Percentiles rank a stretch among this genome's conserved stretches.
These are phyloP conservation scores for Spodoptera exigua DNA, from an alignment of 2,888 invertebrate genomes.

Conservation along the genomic window DNA sequence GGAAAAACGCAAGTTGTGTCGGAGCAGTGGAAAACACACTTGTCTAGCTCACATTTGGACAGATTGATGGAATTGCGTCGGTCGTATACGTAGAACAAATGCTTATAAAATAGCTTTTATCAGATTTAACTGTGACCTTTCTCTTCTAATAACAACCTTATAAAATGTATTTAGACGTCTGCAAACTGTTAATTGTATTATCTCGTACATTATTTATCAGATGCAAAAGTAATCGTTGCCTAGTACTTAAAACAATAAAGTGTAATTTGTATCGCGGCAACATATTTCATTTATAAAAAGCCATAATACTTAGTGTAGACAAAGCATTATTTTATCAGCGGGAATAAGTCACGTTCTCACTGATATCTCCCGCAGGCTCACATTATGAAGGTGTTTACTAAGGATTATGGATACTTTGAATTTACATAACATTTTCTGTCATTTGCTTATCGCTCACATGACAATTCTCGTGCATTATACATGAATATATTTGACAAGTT, in stretches of 20 bases:
- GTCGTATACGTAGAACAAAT: slow-evolving; percentile 76
- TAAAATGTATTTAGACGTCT: slow-evolving; percentile 51
- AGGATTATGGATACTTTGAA: slow-evolving; percentile 83
- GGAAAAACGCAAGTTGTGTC: slow-evolving; percentile 42
- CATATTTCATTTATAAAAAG: slow-evolving; percentile 56
- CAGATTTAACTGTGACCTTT: slow-evolving; percentile 74
- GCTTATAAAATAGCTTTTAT: slow-evolving; percentile 79
- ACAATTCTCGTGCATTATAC: slow-evolving; percentile 85
- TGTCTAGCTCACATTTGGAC: slow-evolving; percentile 73
- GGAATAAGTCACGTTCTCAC: slow-evolving; percentile 80
- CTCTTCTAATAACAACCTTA: slow-evolving; percentile 64
- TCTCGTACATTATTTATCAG: slow-evolving; percentile 16
- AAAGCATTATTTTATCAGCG: slow-evolving; percentile 76
- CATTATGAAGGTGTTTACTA: slow-evolving; percentile 81
- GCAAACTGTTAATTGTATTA: slow-evolving; percentile 46
- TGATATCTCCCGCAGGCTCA: slow-evolving; percentile 76
- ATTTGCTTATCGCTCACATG: slow-evolving; percentile 88
- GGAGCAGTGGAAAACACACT: slow-evolving; percentile 70
- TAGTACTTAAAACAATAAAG: slow-evolving; percentile 22
- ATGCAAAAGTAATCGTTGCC: slow-evolving; percentile 15
- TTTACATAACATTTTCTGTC: slow-evolving; percentile 88
- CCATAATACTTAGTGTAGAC: slow-evolving; percentile 73
- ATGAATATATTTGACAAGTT: slow-evolving; percentile 87
- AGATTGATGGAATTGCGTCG: slow-evolving; percentile 77
- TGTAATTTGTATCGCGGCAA: slow-evolving; percentile 27